These are phyloP conservation scores for Orcinus orca DNA, from an alignment of 2,113 vertebrate genomes.

Conservation along the genomic window DNA sequence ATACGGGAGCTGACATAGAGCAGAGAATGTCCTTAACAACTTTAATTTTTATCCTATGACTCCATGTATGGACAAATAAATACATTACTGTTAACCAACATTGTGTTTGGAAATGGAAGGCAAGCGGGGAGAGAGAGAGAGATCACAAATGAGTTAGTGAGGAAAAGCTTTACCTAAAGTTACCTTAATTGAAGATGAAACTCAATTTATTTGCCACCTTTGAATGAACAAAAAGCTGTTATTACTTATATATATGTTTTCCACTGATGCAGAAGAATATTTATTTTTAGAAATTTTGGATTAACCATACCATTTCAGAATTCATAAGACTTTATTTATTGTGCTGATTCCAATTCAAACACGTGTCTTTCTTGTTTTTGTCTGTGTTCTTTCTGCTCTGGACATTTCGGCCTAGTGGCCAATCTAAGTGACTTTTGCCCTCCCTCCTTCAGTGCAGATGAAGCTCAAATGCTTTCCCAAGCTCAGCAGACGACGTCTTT, in stretches of 20 bases:
- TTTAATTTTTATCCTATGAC: background rate
- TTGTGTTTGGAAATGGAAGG: background rate
- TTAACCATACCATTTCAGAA: background rate
- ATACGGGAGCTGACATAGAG: background rate
- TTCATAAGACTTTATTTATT: background rate
- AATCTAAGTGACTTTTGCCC: background rate
- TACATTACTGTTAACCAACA: background rate
- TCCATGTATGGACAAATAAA: background rate
- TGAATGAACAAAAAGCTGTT: background rate
- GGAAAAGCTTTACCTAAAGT: constrained; percentile 11
- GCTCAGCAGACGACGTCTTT: background rate
- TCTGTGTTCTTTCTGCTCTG: background rate
- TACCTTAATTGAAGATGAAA: background rate
- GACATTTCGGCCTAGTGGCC: background rate
- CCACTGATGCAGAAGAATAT: background rate
- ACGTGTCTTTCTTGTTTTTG: background rate
- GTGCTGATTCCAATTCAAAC: background rate
- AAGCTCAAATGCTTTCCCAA: background rate
- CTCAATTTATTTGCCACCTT: background rate
- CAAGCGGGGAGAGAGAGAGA: background rate
- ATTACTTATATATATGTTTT: background rate
- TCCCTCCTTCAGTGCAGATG: background rate
- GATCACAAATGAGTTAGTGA: background rate
- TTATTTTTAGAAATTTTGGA: constrained; percentile 14
- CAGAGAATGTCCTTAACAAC: background rate